Evolutionary conservation across 53 echinoderm and acorn worm genomes (phyloP), one percentile per base, ranked within the genome.

Genomic region (Henricia sp.): DNA sequence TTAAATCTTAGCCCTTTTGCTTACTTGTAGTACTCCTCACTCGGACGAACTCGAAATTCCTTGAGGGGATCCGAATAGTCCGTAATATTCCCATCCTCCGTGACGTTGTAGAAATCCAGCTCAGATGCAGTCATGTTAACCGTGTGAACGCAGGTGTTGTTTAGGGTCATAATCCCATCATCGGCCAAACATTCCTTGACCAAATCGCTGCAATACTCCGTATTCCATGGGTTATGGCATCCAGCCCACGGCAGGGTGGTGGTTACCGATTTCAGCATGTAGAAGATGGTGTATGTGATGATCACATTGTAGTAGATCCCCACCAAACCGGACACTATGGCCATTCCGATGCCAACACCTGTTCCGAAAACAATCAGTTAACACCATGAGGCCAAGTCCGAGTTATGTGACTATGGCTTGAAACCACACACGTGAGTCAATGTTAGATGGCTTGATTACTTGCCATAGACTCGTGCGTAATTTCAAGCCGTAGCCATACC

Each of bases 331-430:
- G 99, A 94, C 0, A 90, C 94, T 2, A 86, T 82, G 43, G 92
- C 92, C 99, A 99, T 99, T 10, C 99, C 99, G 50, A 90, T 90
- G 0, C 99, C 99, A 50, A 99, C 99, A 67, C 99, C 99, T 99
- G 83, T 0, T 69, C 55, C 11, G 25, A 82, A 29, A 52, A 12
- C n/a, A n/a, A n/a, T n/a, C n/a, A n/a, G n/a, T n/a, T n/a, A n/a
- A n/a, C n/a, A n/a, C n/a, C n/a, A n/a, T n/a, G n/a, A n/a, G n/a
- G n/a, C n/a, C n/a, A n/a, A n/a, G n/a, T n/a, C n/a, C n/a, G n/a
- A n/a, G n/a, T n/a, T n/a, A n/a, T n/a, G n/a, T n/a, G n/a, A n/a
- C n/a, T n/a, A n/a, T n/a, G n/a, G n/a, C n/a, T n/a, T n/a, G n/a
- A n/a, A n/a, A n/a, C n/a, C n/a, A n/a, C n/a, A n/a, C n/a, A n/a